Evolutionary conservation across 1,140 invertebrate genomes (phyloP).

Genomic region (Limonius californicus): DNA sequence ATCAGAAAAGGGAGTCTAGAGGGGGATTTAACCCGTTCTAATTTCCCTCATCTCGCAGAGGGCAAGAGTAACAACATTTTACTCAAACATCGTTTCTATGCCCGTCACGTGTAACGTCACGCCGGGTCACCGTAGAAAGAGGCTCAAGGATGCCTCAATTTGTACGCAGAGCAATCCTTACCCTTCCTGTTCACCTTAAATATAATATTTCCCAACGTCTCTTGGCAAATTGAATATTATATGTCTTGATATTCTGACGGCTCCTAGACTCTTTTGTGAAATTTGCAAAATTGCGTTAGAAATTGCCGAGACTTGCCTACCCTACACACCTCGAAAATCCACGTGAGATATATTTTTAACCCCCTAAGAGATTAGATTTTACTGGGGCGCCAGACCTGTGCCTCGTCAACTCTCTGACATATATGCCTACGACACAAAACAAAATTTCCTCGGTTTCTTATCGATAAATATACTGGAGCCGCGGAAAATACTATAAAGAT

Average conservation of each 20-base stretch:
- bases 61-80: background rate
- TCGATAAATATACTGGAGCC: too few species aligned
- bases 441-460: too few species aligned
- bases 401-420: too few species aligned
- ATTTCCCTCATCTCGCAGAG: background rate
- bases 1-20: background rate
- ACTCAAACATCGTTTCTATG: conserved; percentile 15
- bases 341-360: background rate
- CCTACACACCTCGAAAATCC: background rate
- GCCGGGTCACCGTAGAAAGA: conserved; percentile 31
- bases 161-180: conserved; percentile 29
- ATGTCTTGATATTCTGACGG: conserved; percentile 31
- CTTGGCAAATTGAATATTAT: conserved; percentile 36
- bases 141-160: conserved; percentile 32
- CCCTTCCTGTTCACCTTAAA: conserved; percentile 34
- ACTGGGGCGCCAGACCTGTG: background rate
- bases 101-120: conserved; percentile 30
- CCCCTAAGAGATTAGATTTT: background rate
- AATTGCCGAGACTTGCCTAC: background rate
- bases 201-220: conserved; percentile 33
- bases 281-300: conserved; percentile 9
- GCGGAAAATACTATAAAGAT: too few species aligned
- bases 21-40: background rate
- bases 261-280: conserved; percentile 9
- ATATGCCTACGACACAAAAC: too few species aligned